Evolutionary conservation across 37 sponge, comb jelly and placozoan species (phyloP).

Genomic region (Hexactinellida sp.): DNA sequence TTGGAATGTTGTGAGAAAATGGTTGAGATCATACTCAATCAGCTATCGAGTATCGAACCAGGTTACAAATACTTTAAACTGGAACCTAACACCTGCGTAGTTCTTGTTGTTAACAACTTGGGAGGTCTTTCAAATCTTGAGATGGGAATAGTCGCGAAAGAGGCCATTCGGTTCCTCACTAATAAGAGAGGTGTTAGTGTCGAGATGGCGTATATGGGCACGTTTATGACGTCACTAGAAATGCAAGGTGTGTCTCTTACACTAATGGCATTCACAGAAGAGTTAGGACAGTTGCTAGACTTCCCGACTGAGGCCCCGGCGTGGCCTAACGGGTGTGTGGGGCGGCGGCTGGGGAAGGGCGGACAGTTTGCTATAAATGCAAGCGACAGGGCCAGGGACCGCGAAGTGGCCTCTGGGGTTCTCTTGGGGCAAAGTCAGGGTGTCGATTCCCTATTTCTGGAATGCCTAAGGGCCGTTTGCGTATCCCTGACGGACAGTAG

Average conservation of each 20-base stretch:
- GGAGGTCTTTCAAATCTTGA: conserved; percentile 94
- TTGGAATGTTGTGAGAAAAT: conserved; percentile 45
- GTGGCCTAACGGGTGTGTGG: conserved; percentile 37
- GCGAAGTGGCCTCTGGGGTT: background rate
- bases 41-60: conserved; percentile 35
- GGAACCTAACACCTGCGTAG: conserved; percentile 41
- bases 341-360: background rate
- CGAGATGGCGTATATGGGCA: conserved; percentile 38
- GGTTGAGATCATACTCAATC: conserved; percentile 42
- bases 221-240: conserved; percentile 85
- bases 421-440: background rate
- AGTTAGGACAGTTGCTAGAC: conserved; percentile 23
- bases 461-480: conserved; percentile 42
- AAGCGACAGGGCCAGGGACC: background rate
- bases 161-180: conserved; percentile 68
- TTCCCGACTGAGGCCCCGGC: conserved; percentile 45
- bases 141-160: conserved; percentile 52
- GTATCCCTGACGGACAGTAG: conserved; percentile 25
- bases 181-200: conserved; percentile 25
- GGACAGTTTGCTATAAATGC: background rate
- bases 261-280: conserved; percentile 29
- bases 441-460: background rate
- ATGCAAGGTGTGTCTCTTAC: conserved; percentile 91
- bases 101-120: conserved; percentile 77
- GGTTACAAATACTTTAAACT: conserved; percentile 47